These are phyloP conservation scores for Orius laevigatus DNA, from an alignment of 1,140 invertebrate genomes.

Conservation along the genomic window DNA sequence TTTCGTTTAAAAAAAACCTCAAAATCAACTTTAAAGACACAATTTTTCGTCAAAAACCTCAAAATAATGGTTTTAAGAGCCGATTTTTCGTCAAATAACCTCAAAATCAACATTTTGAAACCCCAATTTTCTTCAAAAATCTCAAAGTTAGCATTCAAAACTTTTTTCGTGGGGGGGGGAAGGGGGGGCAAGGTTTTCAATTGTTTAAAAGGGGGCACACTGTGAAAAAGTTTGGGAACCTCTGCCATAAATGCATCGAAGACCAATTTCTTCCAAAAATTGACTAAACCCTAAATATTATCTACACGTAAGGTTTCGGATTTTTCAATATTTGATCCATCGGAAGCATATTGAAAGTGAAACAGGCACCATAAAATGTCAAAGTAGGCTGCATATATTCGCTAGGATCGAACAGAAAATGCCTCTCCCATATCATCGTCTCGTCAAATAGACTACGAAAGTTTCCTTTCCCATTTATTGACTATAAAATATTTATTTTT, in stretches of 20 bases:
- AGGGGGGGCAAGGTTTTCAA: too few relatives aligned
- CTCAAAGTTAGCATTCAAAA: too few relatives aligned
- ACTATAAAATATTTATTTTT: not conserved
- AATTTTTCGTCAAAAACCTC: too few relatives aligned
- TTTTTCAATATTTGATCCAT: slow-evolving; percentile 8
- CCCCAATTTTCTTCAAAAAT: too few relatives aligned
- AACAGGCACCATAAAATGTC: slow-evolving; percentile 16
- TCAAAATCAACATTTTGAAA: too few relatives aligned
- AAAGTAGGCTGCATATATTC: slow-evolving; percentile 17
- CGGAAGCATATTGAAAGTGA: slow-evolving; percentile 20
- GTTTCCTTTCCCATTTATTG: slow-evolving; percentile 4
- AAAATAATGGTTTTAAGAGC: too few relatives aligned
- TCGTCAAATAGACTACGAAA: not conserved
- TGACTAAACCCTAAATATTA: not conserved
- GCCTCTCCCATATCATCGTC: not conserved
- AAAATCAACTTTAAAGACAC: too few relatives aligned
- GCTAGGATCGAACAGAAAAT: slow-evolving; percentile 3
- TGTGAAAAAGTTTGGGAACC: too few relatives aligned
- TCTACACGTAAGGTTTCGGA: slow-evolving; percentile 3
- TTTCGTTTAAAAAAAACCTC: too few relatives aligned
- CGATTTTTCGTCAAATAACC: too few relatives aligned
- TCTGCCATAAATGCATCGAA: not conserved
- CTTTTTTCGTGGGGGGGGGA: too few relatives aligned
- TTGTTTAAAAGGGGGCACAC: too few relatives aligned
- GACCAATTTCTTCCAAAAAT: not conserved